Percentiles rank a stretch among this genome's conserved stretches.
Evolutionary conservation across 2,888 invertebrate species (phyloP).

Genomic region (Dynastes hyllus): DNA sequence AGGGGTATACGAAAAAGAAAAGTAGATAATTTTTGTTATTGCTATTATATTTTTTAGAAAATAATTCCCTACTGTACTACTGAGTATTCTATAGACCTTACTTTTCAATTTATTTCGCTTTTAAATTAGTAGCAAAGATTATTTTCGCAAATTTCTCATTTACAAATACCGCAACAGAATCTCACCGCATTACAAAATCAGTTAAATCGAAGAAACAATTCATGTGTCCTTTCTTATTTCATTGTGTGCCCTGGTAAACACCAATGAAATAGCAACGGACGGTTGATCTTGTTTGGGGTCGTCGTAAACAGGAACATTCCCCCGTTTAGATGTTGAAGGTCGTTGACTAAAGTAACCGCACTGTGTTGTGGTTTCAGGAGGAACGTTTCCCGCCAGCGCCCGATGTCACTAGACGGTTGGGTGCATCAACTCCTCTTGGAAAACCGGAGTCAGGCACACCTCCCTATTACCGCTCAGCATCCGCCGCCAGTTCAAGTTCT

Average conservation of each 20-base stretch:
- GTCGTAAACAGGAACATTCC: slow-evolving; percentile 37
- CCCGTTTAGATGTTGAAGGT: slow-evolving; percentile 44
- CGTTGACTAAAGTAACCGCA: slow-evolving; percentile 53
- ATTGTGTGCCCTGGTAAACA: slow-evolving; percentile 21
- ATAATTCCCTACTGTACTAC: too few species aligned
- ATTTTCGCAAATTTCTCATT: too few species aligned
- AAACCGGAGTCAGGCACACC: slow-evolving; percentile 69
- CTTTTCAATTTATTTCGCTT: too few species aligned
- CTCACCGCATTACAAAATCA: not conserved
- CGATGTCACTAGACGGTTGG: slow-evolving; percentile 74
- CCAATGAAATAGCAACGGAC: slow-evolving; percentile 43
- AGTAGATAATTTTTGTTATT: too few species aligned
- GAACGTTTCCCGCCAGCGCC: slow-evolving; percentile 73
- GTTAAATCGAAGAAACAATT: slow-evolving; percentile 28
- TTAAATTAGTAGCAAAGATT: too few species aligned
- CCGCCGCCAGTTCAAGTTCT: slow-evolving; percentile 75
- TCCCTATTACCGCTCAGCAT: slow-evolving; percentile 73
- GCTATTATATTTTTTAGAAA: too few species aligned
- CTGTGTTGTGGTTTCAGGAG: slow-evolving; percentile 57
- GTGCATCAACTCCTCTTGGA: slow-evolving; percentile 64
- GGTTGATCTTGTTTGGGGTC: slow-evolving; percentile 33
- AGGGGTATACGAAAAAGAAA: too few species aligned
- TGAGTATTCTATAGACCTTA: too few species aligned
- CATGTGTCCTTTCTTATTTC: slow-evolving; percentile 32
- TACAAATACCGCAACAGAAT: not conserved